Conservation (phyloP, 1,140 invertebrate genomes). For the Mylabris phalerata region DNA sequence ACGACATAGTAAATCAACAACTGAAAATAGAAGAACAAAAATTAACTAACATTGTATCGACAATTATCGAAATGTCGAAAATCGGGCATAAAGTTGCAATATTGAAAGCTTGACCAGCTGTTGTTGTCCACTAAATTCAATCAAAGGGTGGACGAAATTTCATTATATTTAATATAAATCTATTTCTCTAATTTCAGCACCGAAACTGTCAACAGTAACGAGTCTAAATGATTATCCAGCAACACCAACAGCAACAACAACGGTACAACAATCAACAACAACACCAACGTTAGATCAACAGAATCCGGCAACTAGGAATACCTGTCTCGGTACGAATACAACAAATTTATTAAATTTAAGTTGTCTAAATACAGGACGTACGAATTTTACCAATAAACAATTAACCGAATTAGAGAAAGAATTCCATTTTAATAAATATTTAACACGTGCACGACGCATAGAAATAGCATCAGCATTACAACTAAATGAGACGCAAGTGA, state of each 20-base stretch:
- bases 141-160: background rate
- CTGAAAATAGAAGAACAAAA: too few species aligned
- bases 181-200: constrained; percentile 50
- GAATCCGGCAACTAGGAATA: constrained; percentile 28
- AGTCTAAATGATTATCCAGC: too few species aligned
- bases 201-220: constrained; percentile 50
- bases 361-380: constrained; percentile 77
- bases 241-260: constrained; percentile 18
- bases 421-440: constrained; percentile 99
- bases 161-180: background rate
- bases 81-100: constrained; percentile 17
- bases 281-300: constrained; percentile 28
- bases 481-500: constrained; percentile 94
- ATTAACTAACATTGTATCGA: too few species aligned
- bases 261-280: constrained; percentile 16
- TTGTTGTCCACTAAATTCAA: constrained; percentile 4
- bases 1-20: too few species aligned
- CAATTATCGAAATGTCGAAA: background rate
- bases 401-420: constrained; percentile 98
- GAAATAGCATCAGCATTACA: constrained; percentile 95
- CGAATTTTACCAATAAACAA: constrained; percentile 99
- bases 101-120: constrained; percentile 24
- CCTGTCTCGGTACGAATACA: constrained; percentile 35
- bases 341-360: constrained; percentile 40
- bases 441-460: constrained; percentile 90